Conservation (phyloP, 2,888 invertebrate species). For the Euclidia mi region DNA sequence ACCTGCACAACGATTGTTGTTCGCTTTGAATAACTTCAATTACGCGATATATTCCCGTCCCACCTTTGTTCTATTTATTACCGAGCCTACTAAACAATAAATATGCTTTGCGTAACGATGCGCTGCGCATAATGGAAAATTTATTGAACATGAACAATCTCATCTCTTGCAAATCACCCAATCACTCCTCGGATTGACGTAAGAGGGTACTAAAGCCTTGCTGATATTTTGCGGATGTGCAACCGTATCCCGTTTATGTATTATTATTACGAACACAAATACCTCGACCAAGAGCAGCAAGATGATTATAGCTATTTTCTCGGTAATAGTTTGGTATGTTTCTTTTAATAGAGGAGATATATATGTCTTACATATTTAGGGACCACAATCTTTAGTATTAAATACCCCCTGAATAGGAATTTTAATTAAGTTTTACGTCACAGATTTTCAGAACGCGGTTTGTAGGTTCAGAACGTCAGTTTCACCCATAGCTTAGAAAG, state of each 20-base stretch:
- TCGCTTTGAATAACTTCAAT: constrained; percentile 41
- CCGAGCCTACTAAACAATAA: not conserved
- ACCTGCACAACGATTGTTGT: constrained; percentile 30
- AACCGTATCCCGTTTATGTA: constrained; percentile 7
- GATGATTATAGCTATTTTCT: constrained; percentile 14
- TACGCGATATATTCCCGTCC: constrained; percentile 33
- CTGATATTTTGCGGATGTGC: constrained; percentile 3
- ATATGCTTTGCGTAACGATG: constrained; percentile 10
- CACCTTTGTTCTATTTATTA: constrained; percentile 18
- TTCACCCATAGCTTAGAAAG: too few relatives aligned
- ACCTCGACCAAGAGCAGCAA: not conserved
- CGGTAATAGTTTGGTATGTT: constrained; percentile 14
- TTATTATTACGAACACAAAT: constrained; percentile 18
- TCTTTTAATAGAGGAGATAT: constrained; percentile 12
- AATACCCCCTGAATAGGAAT: too few relatives aligned
- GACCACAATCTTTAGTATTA: too few relatives aligned
- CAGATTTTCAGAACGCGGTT: too few relatives aligned
- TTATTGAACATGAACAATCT: constrained; percentile 18
- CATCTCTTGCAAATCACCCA: constrained; percentile 17
- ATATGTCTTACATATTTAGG: constrained; percentile 12
- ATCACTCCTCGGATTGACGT: constrained; percentile 21
- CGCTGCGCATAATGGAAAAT: constrained; percentile 14
- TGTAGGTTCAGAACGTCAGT: too few relatives aligned
- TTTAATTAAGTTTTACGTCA: too few relatives aligned
- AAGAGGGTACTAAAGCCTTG: constrained; percentile 13